phyloP scores from a whole-genome alignment of 1,140 invertebrate species.

The Oryzaephilus surinamensis region DNA sequence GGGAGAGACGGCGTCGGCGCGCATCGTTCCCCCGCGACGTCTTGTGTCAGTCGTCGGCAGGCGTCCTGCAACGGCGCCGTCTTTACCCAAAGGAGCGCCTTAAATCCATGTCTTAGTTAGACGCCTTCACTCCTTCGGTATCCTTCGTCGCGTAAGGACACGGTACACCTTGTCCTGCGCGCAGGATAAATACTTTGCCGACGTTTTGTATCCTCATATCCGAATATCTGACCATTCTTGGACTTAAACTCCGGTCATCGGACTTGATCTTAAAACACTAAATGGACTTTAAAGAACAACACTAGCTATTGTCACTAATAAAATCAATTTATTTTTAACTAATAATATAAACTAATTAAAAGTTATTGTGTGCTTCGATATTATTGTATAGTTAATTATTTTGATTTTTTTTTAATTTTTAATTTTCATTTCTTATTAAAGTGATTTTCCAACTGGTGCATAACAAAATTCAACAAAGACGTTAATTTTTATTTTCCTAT shows the following conservation, averaged over 20 bases:
- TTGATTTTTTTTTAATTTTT: no score
- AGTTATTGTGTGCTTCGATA: no score
- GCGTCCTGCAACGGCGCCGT: conserved; percentile 32
- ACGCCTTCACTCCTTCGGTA: conserved; percentile 31
- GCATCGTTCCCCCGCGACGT: conserved; percentile 30
- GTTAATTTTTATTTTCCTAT: no score
- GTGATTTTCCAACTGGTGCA: no score
- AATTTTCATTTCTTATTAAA: no score
- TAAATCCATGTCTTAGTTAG: conserved; percentile 35
- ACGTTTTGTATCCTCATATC: conserved; percentile 8
- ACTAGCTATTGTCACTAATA: no score
- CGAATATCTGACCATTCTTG: conserved; percentile 7
- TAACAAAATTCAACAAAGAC: no score
- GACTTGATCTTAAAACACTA: no score
- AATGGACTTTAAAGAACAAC: no score
- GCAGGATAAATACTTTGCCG: conserved; percentile 18
- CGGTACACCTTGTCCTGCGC: conserved; percentile 26
- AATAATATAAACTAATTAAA: no score
- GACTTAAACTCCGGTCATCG: conserved; percentile 12
- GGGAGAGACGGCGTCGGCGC: conserved; percentile 27
- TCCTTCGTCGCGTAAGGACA: conserved; percentile 34
- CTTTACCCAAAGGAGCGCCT: conserved; percentile 32
- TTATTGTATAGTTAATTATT: no score
- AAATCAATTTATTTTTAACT: no score
- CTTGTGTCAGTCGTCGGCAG: conserved; percentile 35